These are phyloP conservation scores for Euwallacea fornicatus DNA, from an alignment of 1,140 invertebrate species.

Conservation along the genomic window DNA sequence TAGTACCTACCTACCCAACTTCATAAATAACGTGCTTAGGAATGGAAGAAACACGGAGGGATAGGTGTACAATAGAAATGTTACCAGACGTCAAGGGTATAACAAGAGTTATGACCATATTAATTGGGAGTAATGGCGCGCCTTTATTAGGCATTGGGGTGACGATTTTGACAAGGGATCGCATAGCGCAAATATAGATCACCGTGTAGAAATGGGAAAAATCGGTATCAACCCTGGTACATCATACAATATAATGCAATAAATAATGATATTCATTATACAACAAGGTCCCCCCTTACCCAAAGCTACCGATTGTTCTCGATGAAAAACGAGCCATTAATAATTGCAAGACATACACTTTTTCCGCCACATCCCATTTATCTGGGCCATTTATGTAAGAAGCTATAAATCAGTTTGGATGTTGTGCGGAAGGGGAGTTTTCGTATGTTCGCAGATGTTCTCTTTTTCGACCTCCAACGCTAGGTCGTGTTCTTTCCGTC, in stretches of 20 bases:
- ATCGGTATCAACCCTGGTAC: too few relatives aligned
- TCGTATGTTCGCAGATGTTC: neutral
- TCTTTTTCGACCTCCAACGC: too few relatives aligned
- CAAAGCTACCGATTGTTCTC: constrained; percentile 21
- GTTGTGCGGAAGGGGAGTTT: constrained; percentile 12
- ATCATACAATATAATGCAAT: constrained; percentile 9
- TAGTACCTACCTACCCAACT: neutral
- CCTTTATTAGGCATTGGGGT: constrained; percentile 7
- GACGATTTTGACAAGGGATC: neutral
- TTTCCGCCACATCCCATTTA: constrained; percentile 38
- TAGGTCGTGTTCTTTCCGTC: too few relatives aligned
- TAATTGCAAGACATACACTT: constrained; percentile 38
- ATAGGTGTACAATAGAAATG: constrained; percentile 7
- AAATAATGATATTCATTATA: constrained; percentile 33
- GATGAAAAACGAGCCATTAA: constrained; percentile 38
- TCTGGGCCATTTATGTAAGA: constrained; percentile 37
- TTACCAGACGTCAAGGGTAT: constrained; percentile 2
- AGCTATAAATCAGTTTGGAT: constrained; percentile 34
- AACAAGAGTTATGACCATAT: constrained; percentile 11
- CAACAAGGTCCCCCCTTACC: constrained; percentile 5
- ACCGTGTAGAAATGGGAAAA: too few relatives aligned
- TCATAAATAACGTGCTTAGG: constrained; percentile 7
- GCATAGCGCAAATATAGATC: too few relatives aligned
- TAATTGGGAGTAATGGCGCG: constrained; percentile 18
- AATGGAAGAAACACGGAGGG: constrained; percentile 7